A percentile compares a stretch with the other conserved stretches of the same genome.
These are phyloP conservation scores for Xiphophorus birchmanni DNA, from an alignment of 2,797 vertebrate genomes.

Conservation along the genomic window DNA sequence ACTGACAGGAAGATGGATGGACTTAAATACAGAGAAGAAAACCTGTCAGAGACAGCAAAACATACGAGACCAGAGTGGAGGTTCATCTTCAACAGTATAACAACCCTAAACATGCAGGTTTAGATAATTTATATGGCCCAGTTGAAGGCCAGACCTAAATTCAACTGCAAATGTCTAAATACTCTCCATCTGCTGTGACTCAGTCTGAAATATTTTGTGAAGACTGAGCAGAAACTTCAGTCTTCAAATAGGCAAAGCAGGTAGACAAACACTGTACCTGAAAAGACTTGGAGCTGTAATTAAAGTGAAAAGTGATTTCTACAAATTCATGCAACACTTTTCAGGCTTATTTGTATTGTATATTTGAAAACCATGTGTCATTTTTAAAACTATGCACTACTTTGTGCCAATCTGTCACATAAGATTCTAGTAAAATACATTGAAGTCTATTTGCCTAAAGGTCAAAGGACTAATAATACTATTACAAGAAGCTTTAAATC, in stretches of 20 bases:
- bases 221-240: background rate
- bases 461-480: background rate
- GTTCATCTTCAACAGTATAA: background rate
- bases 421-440: background rate
- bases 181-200: background rate
- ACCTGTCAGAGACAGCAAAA: background rate
- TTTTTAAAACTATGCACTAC: background rate
- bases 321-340: background rate
- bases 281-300: background rate
- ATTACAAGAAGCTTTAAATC: background rate
- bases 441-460: background rate
- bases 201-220: background rate
- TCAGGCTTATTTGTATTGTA: background rate
- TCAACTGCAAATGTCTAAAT: background rate
- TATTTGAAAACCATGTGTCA: background rate
- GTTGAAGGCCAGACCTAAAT: background rate
- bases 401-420: background rate
- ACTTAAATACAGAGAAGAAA: background rate
- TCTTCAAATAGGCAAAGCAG: background rate
- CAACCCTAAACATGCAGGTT: background rate
- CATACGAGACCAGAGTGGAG: background rate
- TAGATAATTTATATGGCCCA: background rate
- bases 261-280: background rate
- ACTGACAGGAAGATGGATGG: background rate
- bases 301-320: background rate